Evolutionary conservation across 2,797 vertebrate genomes (phyloP).

Genomic region (Nannoperca australis): DNA sequence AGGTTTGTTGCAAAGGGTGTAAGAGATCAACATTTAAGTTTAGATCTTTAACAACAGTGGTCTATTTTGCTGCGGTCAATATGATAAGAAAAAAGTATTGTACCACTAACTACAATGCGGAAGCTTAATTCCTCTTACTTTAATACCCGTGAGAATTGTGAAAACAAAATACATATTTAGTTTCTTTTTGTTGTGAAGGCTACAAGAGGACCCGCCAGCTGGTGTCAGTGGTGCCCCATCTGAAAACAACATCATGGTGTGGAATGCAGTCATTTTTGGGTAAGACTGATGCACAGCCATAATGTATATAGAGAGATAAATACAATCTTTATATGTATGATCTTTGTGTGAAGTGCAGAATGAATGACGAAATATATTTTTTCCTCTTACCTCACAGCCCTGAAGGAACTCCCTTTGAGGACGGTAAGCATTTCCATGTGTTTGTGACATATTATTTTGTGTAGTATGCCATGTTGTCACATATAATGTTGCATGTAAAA

Average conservation of each 20-base stretch:
- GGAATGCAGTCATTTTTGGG: constrained; percentile 99
- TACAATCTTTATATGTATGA: background rate
- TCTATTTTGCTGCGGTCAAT: background rate
- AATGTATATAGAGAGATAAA: background rate
- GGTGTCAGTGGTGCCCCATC: constrained; percentile 97
- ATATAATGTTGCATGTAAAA: background rate
- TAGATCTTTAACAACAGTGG: background rate
- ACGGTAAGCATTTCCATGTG: constrained; percentile 87
- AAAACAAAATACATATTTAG: background rate
- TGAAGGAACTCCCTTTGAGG: constrained; percentile 98
- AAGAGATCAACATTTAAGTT: background rate
- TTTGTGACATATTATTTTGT: background rate
- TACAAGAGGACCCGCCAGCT: constrained; percentile 97
- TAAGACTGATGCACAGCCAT: constrained; percentile 75
- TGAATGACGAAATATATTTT: background rate
- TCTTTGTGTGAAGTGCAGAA: background rate
- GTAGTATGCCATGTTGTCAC: background rate
- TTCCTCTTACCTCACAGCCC: constrained; percentile 84
- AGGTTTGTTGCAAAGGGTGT: background rate
- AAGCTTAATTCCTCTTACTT: background rate
- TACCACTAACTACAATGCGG: too few species aligned
- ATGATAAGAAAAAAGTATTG: background rate
- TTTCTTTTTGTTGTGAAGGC: constrained; percentile 76
- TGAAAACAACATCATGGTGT: constrained; percentile 99
- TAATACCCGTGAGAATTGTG: background rate